These are phyloP conservation scores for Oenanthe melanoleuca DNA, from an alignment of 2,113 vertebrate species.

Conservation along the genomic window DNA sequence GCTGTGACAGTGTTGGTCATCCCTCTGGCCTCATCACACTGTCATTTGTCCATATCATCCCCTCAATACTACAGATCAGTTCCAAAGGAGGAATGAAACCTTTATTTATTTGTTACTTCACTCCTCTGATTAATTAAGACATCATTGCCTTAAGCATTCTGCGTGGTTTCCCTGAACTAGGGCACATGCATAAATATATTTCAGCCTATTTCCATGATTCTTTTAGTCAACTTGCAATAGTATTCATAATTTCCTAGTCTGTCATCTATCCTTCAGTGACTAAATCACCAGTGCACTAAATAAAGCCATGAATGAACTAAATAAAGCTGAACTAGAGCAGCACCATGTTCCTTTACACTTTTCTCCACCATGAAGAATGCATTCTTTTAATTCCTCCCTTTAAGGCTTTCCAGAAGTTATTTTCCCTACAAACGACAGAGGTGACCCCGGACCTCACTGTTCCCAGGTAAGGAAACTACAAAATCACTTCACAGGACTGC, in stretches of 20 bases:
- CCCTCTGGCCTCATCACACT: constrained; percentile 4
- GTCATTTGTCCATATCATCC: not conserved
- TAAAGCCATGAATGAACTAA: not conserved
- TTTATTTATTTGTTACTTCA: not conserved
- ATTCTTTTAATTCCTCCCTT: not conserved
- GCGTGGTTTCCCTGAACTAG: not conserved
- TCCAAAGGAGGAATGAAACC: not conserved
- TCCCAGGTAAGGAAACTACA: not conserved
- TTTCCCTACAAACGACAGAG: not conserved
- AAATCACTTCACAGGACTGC: not conserved
- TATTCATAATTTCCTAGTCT: not conserved
- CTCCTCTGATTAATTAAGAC: not conserved
- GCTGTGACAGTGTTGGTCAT: not conserved
- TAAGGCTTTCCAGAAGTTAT: not conserved
- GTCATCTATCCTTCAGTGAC: not conserved
- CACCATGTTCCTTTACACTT: not conserved
- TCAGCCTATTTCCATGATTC: not conserved
- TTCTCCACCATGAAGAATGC: not conserved
- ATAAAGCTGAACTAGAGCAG: not conserved
- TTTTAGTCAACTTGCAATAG: not conserved
- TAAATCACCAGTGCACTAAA: not conserved
- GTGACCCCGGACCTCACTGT: not conserved
- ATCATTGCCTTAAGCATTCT: rapidly evolving
- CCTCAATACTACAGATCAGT: not conserved
- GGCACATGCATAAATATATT: not conserved